These are phyloP conservation scores for Psittacula cyanocephala DNA, from an alignment of 2,113 vertebrate genomes.

Conservation along the genomic window DNA sequence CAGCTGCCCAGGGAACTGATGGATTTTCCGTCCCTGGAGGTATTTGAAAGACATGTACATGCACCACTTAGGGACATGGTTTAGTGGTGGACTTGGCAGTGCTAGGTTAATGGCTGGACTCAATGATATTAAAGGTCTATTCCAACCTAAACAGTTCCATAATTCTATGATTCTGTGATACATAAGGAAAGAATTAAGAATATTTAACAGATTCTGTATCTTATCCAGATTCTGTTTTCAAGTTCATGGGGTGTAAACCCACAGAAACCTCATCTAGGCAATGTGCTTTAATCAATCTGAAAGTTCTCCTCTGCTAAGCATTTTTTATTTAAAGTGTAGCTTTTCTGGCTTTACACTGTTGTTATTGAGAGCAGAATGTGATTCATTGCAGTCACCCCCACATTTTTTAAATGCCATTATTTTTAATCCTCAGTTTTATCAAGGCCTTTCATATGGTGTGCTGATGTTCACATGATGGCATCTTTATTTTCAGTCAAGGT, in stretches of 20 bases:
- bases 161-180: neutral
- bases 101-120: neutral
- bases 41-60: neutral
- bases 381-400: neutral
- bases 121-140: neutral
- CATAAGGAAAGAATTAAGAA: neutral
- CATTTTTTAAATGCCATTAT: neutral
- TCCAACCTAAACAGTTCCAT: neutral
- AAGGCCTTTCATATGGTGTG: neutral
- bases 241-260: neutral
- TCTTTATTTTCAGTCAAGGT: conserved; percentile 35
- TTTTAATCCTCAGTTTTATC: conserved; percentile 32
- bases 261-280: neutral
- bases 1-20: neutral
- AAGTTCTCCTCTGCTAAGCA: neutral
- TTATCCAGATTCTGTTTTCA: neutral
- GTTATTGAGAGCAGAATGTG: neutral
- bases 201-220: neutral
- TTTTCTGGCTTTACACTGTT: neutral
- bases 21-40: neutral
- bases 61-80: neutral
- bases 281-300: neutral
- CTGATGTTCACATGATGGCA: conserved; percentile 1
- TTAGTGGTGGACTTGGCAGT: neutral
- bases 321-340: conserved; percentile 4